phyloP scores from a whole-genome alignment of 2,797 vertebrate species.

The Propithecus deckenii region DNA sequence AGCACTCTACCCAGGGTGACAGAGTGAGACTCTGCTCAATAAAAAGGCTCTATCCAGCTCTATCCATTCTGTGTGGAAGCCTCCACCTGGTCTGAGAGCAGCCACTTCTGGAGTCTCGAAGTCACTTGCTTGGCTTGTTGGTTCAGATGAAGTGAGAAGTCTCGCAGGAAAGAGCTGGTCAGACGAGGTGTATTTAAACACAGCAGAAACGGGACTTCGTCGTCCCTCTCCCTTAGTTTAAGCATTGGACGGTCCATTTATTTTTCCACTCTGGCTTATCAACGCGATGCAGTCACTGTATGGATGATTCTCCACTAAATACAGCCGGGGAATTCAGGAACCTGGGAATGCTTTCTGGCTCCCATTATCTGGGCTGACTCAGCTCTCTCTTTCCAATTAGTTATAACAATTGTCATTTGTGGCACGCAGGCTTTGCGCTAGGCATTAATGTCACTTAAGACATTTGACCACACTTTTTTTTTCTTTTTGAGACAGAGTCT shows the following conservation, averaged over 20 bases:
- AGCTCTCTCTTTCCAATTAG: neutral
- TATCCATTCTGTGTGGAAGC: neutral
- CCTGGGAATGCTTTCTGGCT: neutral
- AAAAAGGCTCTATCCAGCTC: neutral
- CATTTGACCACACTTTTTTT: neutral
- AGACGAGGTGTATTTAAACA: neutral
- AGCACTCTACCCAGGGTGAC: no score
- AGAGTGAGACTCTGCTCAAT: no score
- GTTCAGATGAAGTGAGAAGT: neutral
- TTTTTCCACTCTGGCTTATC: neutral
- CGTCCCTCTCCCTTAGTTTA: neutral
- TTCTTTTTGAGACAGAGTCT: neutral
- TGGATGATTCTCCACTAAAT: neutral
- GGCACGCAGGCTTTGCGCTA: neutral
- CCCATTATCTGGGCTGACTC: neutral
- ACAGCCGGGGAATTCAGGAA: no score
- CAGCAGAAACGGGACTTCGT: neutral
- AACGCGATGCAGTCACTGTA: rapidly evolving
- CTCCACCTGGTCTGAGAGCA: neutral
- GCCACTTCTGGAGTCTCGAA: neutral
- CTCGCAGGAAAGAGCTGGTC: neutral
- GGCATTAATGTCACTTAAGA: neutral
- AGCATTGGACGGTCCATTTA: no score
- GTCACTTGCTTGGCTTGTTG: neutral
- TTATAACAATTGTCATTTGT: neutral